Conservation (phyloP, 2,113 vertebrate species). For the Vimba vimba region DNA sequence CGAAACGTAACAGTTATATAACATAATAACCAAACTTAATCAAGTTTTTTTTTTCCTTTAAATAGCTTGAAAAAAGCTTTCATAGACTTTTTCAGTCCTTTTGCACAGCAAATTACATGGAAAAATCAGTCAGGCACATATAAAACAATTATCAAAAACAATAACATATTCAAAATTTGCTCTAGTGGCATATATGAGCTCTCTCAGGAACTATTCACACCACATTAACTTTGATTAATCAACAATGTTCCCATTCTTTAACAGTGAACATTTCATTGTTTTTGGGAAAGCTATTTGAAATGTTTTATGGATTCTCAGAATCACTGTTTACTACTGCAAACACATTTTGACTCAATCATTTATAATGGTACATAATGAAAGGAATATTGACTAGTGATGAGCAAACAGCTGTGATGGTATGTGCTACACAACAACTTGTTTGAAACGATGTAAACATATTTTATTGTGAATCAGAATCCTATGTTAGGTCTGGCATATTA, state of each 20-base stretch:
- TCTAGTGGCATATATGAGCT: not conserved
- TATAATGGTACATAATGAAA: slow-evolving; percentile 7
- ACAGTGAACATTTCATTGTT: not conserved
- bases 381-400: not conserved
- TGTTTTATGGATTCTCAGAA: slow-evolving; percentile 6
- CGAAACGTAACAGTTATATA: not conserved
- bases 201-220: not conserved
- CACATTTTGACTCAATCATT: not conserved
- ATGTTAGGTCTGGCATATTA: not conserved
- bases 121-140: not conserved
- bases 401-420: not conserved
- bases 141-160: not conserved
- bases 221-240: slow-evolving; percentile 11
- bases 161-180: not conserved
- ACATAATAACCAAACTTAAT: not conserved
- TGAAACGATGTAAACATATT: not conserved
- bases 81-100: not conserved
- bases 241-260: slow-evolving; percentile 7
- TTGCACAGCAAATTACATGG: not conserved
- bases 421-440: not conserved
- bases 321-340: not conserved
- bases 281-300: not conserved
- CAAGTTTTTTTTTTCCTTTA: not conserved
- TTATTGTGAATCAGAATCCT: not conserved
- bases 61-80: not conserved